Base-by-base conservation (phyloP, 2,888 invertebrate species). In the Pseudococcus viburni region DNA sequence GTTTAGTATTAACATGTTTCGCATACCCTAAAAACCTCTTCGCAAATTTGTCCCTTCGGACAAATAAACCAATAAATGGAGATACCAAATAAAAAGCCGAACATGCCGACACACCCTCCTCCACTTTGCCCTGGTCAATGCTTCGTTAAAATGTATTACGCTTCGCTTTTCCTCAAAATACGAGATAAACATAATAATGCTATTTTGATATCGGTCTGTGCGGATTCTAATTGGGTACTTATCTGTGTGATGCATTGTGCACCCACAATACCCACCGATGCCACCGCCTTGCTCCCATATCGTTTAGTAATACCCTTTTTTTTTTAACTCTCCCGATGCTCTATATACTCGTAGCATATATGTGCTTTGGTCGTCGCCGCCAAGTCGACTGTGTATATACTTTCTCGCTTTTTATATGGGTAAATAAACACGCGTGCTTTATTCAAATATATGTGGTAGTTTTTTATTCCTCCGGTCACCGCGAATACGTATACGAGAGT, bases 221-320 rank as follows among this genome's bases (percentile, higher is more conserved):
- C 73, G 86, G 86, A 64, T 86, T 86, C 86, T 86, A 86, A 86
- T 86, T 86, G 86, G 86, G 73, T 86, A 73, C 73, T 86, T 86
- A 86, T 86, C 86, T 73, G 19, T 19, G 80, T 80, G 42, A 80
- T 80, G 26, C 80, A 80, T 42, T 80, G 39, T 80, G 80, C 42
- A 80, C 42, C 80, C 42, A 42, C 42, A 80, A 73, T 73, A 73
- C 68, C 59, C 59, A 59, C 59, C 59, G 59, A 33, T 33, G 26
- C 26, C 26, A 3, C 1, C 26, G 26, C 26, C 26, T n/a, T n/a
- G 42, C 39, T n/a, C 39, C 42, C 80, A 39, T 39, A 80, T 42
- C 80, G 80, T 80, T 80, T 80, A 19, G 80, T n/a, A 39, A 77
- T 42, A n/a, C 22, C 68, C 33, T 73, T 33, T 33, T 33, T 73